Evolutionary conservation across 2,113 vertebrate species (phyloP), one percentile per base, ranked within the genome.

Genomic region (Xiphophorus couchianus): DNA sequence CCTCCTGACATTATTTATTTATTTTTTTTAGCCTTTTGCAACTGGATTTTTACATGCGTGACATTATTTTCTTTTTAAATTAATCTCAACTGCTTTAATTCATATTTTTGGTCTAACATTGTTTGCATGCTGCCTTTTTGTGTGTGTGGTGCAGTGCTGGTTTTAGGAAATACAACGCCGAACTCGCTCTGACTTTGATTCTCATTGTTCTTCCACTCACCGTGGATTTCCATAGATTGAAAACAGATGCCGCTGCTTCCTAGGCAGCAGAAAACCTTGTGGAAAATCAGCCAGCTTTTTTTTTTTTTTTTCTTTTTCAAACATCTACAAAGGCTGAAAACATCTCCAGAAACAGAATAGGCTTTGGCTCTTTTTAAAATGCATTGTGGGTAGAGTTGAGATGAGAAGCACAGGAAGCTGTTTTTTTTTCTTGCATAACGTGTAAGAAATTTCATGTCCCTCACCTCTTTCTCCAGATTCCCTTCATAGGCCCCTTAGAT

Each of bases 1-100:
- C 89, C 89, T 89, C 89, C 76, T 42, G 13, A 66, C 27, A 61
- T 19, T 48, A 10, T 39, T 15, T 19, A 0, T 31, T 44, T 44
- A 14, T 48, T 69, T 73, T 74, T 28, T 67, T 69, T 68, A 44
- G 62, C 12, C 62, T 71, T 33, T 48, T 66, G 27, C 17, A 58
- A 39, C 51, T 66, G 54, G 1, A 60, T 44, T 51, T 76, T 30
- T 75, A 4, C 27, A 19, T 39, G 19, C 44, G 51, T 14, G 17
- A 66, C 29, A 22, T 54, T 54, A 25, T 22, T 54, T 25, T 54
- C 22, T 54, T 25, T 66, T 51, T 42, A 10, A 58, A 69, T 35
- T 42, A 27, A 64, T 30, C n/a, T 28, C 29, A 35, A 44, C 30
- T 10, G 14, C 19, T 30, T 12, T n/a, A 19, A 14, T 1, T 51